Conservation (phyloP, 2,888 invertebrate species). For the Ornithoptera priamus region DNA sequence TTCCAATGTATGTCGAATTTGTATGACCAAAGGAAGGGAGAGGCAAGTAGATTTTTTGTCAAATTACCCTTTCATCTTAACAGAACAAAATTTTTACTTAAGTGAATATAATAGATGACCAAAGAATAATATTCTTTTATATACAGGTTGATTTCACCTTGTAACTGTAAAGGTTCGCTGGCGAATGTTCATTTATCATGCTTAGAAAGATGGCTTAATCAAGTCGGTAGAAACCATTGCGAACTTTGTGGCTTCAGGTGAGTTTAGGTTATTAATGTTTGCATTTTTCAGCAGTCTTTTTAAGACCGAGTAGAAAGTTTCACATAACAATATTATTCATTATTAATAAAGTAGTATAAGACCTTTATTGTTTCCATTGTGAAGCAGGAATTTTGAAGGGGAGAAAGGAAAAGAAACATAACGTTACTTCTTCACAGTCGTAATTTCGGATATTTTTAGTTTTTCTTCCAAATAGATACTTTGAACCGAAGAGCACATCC, state of each 20-base stretch:
- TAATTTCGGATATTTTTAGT: neutral
- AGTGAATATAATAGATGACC: no score
- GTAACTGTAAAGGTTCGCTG: conserved; percentile 84
- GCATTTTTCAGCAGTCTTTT: no score
- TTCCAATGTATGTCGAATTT: conserved; percentile 83
- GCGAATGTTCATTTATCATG: conserved; percentile 85
- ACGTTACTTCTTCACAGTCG: neutral
- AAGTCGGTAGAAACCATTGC: conserved; percentile 84
- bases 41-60: conserved; percentile 46
- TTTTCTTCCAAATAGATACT: neutral
- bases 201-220: conserved; percentile 85
- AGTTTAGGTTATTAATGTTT: conserved; percentile 24
- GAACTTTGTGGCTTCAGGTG: conserved; percentile 85
- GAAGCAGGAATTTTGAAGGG: neutral
- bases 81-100: no score
- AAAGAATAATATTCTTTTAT: neutral
- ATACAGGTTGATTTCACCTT: conserved; percentile 82
- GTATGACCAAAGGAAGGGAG: conserved; percentile 76
- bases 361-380: neutral
- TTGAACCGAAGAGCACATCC: neutral
- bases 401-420: neutral
- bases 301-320: no score
- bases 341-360: no score
- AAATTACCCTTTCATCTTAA: no score
- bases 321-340: no score